Evolutionary conservation across 2,888 invertebrate species (phyloP).

Genomic region (Cephus pygmeus): DNA sequence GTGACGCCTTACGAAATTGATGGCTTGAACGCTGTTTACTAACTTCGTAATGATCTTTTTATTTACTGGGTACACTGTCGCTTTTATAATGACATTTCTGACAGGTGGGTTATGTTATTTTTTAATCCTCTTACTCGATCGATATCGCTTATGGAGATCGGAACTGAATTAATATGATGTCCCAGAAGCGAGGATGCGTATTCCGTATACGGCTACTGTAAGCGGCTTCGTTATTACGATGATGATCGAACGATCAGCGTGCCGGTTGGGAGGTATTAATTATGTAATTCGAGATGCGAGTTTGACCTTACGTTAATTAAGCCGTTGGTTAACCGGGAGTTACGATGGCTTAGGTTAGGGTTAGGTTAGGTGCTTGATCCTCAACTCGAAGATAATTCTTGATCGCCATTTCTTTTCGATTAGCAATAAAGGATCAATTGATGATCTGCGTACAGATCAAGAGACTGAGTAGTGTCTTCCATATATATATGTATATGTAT

Average conservation of each 20-base stretch:
- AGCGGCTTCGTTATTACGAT: background rate
- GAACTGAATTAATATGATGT: background rate
- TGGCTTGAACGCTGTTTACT: background rate
- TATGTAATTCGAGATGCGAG: conserved; percentile 6
- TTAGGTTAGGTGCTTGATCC: background rate
- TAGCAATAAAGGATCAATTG: background rate
- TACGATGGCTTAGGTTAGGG: background rate
- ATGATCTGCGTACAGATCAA: no score
- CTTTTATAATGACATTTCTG: background rate
- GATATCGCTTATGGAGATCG: background rate
- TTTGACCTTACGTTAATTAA: conserved; percentile 5
- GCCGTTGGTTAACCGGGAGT: background rate
- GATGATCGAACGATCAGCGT: background rate
- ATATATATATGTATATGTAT: no score
- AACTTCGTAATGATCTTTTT: background rate
- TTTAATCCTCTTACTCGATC: background rate
- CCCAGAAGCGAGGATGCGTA: background rate
- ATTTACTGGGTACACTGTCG: background rate
- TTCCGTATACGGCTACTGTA: background rate
- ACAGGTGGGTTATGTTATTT: background rate
- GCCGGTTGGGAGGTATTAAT: conserved; percentile 1
- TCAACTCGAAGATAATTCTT: background rate
- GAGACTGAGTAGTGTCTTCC: no score
- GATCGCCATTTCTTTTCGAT: background rate
- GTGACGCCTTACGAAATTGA: no score